A percentile compares a stretch with the other conserved stretches of the same genome.
Conservation (phyloP, 1,140 invertebrate species). For the Goniozus legneri region DNA sequence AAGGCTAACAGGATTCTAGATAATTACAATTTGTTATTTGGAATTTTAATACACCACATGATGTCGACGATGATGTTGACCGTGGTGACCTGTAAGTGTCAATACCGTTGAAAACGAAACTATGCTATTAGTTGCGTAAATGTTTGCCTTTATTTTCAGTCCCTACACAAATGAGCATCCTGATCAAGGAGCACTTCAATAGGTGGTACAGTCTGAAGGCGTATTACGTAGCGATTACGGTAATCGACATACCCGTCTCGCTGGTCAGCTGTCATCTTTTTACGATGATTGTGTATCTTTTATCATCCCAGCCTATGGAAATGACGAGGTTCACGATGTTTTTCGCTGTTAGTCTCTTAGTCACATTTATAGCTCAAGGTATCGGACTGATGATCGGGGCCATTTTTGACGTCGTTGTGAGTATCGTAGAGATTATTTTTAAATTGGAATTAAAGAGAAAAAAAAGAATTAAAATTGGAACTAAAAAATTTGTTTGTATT, state of each 20-base stretch:
- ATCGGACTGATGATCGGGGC: constrained; percentile 85
- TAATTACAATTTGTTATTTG: constrained; percentile 80
- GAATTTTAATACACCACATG: constrained; percentile 79
- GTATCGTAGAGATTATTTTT: constrained; percentile 32
- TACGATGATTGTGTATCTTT: constrained; percentile 76
- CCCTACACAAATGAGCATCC: constrained; percentile 85
- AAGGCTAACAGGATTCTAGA: constrained; percentile 72
- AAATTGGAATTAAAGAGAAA: not conserved
- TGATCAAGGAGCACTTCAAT: constrained; percentile 92
- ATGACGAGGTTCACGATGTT: constrained; percentile 77
- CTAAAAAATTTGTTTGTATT: constrained; percentile 21
- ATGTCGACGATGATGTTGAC: constrained; percentile 85
- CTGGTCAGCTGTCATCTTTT: constrained; percentile 76
- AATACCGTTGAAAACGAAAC: constrained; percentile 1
- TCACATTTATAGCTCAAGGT: constrained; percentile 85
- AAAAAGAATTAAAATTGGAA: no score
- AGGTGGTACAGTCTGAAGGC: constrained; percentile 94
- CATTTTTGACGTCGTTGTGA: constrained; percentile 75
- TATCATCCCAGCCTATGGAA: constrained; percentile 82
- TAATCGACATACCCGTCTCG: constrained; percentile 77
- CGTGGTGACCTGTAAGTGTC: constrained; percentile 73
- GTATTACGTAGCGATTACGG: constrained; percentile 83
- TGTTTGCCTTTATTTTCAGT: no score
- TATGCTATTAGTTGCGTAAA: no score
- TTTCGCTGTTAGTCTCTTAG: constrained; percentile 72